A percentile compares a stretch with the other conserved stretches of the same genome.
Conservation (phyloP, 1,140 invertebrate genomes). For the Phenacoccus solenopsis region DNA sequence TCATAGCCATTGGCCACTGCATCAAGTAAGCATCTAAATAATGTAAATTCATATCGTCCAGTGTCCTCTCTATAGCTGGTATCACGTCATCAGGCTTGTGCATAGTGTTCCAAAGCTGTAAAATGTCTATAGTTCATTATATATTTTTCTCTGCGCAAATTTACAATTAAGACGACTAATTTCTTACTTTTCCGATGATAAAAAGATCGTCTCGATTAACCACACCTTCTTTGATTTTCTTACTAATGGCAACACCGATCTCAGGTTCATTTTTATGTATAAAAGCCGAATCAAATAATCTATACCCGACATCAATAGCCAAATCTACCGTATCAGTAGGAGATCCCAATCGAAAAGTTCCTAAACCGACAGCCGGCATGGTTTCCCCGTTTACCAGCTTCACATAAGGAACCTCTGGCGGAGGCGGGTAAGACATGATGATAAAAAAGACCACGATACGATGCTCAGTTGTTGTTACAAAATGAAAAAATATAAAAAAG, state of each 20-base stretch:
- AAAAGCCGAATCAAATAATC: conserved; percentile 53
- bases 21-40: conserved; percentile 67
- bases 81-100: conserved; percentile 38
- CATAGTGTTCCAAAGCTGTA: conserved; percentile 42
- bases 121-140: background rate
- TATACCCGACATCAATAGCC: conserved; percentile 54
- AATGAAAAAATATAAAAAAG: no score
- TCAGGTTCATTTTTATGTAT: conserved; percentile 65
- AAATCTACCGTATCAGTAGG: conserved; percentile 43
- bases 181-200: conserved; percentile 46
- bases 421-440: no score
- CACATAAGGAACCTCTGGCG: no score
- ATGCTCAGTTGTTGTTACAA: no score
- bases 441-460: no score
- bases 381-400: background rate
- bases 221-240: conserved; percentile 53
- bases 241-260: conserved; percentile 59
- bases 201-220: conserved; percentile 58
- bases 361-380: background rate
- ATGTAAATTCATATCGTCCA: conserved; percentile 49
- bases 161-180: background rate
- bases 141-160: background rate
- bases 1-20: conserved; percentile 59
- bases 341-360: background rate
- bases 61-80: conserved; percentile 40